Base-by-base conservation (phyloP, 2,888 invertebrate species). In the Ophioninae sp. region DNA sequence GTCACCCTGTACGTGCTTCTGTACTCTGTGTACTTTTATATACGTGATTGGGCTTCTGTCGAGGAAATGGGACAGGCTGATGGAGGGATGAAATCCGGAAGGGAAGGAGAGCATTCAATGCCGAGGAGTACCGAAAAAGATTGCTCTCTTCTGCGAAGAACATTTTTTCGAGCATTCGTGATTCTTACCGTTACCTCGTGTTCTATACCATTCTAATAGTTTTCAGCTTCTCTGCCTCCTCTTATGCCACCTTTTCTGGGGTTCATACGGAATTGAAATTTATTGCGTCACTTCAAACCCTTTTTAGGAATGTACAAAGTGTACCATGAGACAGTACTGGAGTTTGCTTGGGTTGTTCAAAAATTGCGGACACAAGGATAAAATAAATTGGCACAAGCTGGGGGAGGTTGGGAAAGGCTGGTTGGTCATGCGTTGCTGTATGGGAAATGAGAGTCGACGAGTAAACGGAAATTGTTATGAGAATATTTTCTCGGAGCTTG, bases 111-210 rank as follows among this genome's bases (percentile, higher is more conserved):
- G 58, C 39, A 17, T 10, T 9, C 58, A 58, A 39, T 8, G 51
- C 1, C 3, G 13, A n/a, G 59, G 58, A 76, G 41, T 20, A 67
- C 39, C 58, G 58, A 59, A n/a, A 76, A n/a, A 76, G 76, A 76
- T 76, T 68, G 75, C 65, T 65, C 39, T 65, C 17, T 23, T 58
- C 65, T 56, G 58, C 39, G 56, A 75, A 65, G 56, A 75, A 22
- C 65, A 75, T 51, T 75, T 65, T 39, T 56, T 75, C 65, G 75
- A 65, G 65, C 39, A 75, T 67, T 67, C 75, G 75, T 75, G 58
- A 65, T 76, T 76, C 41, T 51, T 23, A 65, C 67, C 58, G 67
- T 75, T 67, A 65, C 67, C 65, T 58, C 9, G 44, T 5, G 65
- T 58, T 58, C 5, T 65, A 39, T 65, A n/a, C 44, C 44, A 39